Evolutionary conservation across 2,797 vertebrate species (phyloP).

Genomic region (Lagocephalus sceleratus): DNA sequence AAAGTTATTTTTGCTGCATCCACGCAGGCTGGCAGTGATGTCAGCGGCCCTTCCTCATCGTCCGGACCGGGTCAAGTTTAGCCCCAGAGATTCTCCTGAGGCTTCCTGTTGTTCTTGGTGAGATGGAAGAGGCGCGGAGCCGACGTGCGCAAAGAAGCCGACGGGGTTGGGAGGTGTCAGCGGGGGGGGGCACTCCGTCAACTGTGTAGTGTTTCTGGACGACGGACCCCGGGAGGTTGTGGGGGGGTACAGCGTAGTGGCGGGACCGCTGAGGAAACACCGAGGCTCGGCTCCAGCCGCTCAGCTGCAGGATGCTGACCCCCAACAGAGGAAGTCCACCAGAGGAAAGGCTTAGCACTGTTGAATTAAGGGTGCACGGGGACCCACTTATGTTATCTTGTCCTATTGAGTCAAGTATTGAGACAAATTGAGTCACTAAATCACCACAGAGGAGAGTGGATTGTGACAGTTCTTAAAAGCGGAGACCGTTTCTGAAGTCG

Average conservation of each 20-base stretch:
- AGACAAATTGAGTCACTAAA: conserved; percentile 71
- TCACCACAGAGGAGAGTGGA: conserved; percentile 57
- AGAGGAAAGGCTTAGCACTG: conserved; percentile 51
- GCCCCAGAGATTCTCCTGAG: conserved; percentile 60
- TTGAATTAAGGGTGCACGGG: conserved; percentile 58
- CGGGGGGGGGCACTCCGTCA: conserved; percentile 17
- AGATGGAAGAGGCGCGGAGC: conserved; percentile 52
- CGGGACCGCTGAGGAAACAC: conserved; percentile 56
- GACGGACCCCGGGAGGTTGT: conserved; percentile 71
- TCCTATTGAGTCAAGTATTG: conserved; percentile 68
- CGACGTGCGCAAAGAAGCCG: conserved; percentile 6
- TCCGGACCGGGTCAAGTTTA: conserved; percentile 61
- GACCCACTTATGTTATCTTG: conserved; percentile 60
- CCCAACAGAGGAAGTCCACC: conserved; percentile 47
- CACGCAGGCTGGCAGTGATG: conserved; percentile 53
- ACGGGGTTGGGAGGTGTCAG: background rate
- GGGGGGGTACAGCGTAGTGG: conserved; percentile 65
- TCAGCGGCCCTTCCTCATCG: conserved; percentile 69
- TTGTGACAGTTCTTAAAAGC: conserved; percentile 60
- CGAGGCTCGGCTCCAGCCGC: conserved; percentile 31
- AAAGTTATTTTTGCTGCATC: conserved; percentile 54
- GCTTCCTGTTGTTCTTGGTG: conserved; percentile 71
- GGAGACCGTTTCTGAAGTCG: conserved; percentile 55
- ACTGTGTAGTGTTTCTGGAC: conserved; percentile 65
- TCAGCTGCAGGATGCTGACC: conserved; percentile 48